A percentile compares a stretch with the other conserved stretches of the same genome.
Conservation (phyloP, 1,140 invertebrate species). For the Alviniconcha marisindica region DNA sequence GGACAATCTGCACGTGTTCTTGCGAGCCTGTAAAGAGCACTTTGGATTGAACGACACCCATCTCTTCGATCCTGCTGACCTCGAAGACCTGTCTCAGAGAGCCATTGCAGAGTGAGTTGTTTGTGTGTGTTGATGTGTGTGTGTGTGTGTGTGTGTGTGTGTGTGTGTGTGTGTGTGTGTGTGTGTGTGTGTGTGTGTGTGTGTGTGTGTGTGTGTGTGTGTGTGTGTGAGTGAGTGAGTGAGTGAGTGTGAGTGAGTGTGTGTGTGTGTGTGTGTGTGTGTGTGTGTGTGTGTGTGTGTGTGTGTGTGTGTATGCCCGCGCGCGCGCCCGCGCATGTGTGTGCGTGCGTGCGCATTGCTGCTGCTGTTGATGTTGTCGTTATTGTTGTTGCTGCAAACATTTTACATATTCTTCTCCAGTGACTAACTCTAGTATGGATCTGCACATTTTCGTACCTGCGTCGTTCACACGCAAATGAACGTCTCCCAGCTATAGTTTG, state of each 20-base stretch:
- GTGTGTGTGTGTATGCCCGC: not conserved
- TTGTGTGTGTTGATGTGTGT: conserved; percentile 1
- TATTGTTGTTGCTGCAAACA: no score
- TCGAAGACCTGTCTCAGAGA: conserved; percentile 71
- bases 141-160: not conserved
- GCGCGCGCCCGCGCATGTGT: no score
- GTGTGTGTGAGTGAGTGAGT: not conserved
- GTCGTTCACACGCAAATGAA: no score
- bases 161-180: conserved; percentile 11
- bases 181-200: conserved; percentile 19
- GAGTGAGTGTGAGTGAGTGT: not conserved
- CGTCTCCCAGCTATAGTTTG: no score
- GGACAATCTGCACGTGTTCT: conserved; percentile 74
- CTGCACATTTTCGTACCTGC: no score
- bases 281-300: not conserved
- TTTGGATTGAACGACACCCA: conserved; percentile 72
- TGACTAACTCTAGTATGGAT: no score
- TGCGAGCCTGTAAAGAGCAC: conserved; percentile 66
- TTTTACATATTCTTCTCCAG: no score
- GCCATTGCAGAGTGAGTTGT: conserved; percentile 71
- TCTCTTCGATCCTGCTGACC: conserved; percentile 71
- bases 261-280: no score
- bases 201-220: conserved; percentile 21
- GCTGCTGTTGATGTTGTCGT: no score
- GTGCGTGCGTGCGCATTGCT: no score